These are phyloP conservation scores for Epicampocera succincta DNA, from an alignment of 2,888 invertebrate species.

Conservation along the genomic window DNA sequence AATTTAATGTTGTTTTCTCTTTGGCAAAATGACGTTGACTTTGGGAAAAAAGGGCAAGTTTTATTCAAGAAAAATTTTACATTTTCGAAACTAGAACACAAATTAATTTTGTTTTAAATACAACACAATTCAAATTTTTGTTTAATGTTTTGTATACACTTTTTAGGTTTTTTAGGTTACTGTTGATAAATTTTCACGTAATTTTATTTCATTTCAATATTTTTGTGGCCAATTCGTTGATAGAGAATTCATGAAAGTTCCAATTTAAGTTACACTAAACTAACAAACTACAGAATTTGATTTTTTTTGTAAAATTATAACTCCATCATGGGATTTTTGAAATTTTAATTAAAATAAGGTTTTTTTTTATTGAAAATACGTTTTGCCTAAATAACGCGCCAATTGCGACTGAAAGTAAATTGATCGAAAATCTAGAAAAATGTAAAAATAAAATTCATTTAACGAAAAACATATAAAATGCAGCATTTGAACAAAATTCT, in stretches of 20 bases:
- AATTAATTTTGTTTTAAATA: neutral
- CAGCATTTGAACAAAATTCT: constrained; percentile 30
- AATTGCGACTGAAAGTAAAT: constrained; percentile 74
- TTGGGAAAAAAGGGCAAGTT: constrained; percentile 59
- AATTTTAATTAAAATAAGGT: neutral
- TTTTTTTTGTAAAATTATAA: constrained; percentile 8
- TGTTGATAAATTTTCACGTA: constrained; percentile 49
- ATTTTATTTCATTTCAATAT: constrained; percentile 7
- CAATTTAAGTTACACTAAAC: constrained; percentile 23
- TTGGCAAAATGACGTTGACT: constrained; percentile 58
- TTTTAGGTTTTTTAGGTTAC: constrained; percentile 54
- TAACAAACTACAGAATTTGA: constrained; percentile 53
- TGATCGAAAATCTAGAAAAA: constrained; percentile 41
- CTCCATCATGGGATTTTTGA: constrained; percentile 8
- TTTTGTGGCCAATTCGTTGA: neutral
- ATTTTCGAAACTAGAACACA: neutral
- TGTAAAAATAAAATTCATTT: constrained; percentile 40
- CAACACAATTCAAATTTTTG: no score
- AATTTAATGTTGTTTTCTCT: constrained; percentile 36
- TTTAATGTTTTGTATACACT: no score
- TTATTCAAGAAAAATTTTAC: constrained; percentile 18
- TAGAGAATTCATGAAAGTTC: constrained; percentile 15
- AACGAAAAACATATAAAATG: constrained; percentile 29
- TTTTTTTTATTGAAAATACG: constrained; percentile 23
- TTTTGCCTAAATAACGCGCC: constrained; percentile 68